phyloP scores from a whole-genome alignment of 2,888 invertebrate genomes.

The Bhutanitis thaidina region DNA sequence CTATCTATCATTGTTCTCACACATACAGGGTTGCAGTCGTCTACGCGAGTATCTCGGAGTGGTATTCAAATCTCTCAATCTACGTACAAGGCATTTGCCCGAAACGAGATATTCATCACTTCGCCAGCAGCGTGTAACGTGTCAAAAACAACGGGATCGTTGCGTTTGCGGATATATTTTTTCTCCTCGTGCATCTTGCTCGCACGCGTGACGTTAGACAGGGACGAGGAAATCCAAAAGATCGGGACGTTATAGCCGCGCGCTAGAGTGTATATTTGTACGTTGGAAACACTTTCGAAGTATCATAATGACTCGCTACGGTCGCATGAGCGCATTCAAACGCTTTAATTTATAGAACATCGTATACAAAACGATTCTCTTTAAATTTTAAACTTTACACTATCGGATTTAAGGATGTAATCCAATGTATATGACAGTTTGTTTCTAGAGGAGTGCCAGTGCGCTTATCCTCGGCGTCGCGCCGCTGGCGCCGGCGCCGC shows the following conservation, averaged over 20 bases:
- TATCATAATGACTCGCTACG: slow-evolving; percentile 75
- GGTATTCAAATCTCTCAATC: slow-evolving; percentile 38
- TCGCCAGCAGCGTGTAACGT: slow-evolving; percentile 56
- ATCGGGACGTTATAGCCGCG: slow-evolving; percentile 50
- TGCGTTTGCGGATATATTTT: slow-evolving; percentile 64
- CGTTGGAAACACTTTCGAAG: slow-evolving; percentile 58
- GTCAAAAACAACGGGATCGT: slow-evolving; percentile 66
- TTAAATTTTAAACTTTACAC: slow-evolving; percentile 34
- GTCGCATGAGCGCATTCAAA: slow-evolving; percentile 76
- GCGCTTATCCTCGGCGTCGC: slow-evolving; percentile 60
- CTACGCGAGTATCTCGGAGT: slow-evolving; percentile 22
- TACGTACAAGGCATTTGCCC: slow-evolving; percentile 48
- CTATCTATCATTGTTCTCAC: slow-evolving; percentile 51
- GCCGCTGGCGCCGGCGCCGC: slow-evolving; percentile 73
- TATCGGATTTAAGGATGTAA: slow-evolving; percentile 34
- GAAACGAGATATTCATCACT: slow-evolving; percentile 66
- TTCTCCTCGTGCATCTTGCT: slow-evolving; percentile 45
- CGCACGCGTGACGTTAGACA: slow-evolving; percentile 37
- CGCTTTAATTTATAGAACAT: slow-evolving; percentile 40
- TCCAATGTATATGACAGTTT: slow-evolving; percentile 29
- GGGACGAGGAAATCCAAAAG: slow-evolving; percentile 40
- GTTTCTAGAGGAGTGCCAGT: slow-evolving; percentile 50
- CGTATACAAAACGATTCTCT: slow-evolving; percentile 33
- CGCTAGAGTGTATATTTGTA: slow-evolving; percentile 57
- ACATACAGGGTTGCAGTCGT: not conserved